Evolutionary conservation across 2,888 invertebrate genomes (phyloP).

Genomic region (Patella ulyssiponensis): DNA sequence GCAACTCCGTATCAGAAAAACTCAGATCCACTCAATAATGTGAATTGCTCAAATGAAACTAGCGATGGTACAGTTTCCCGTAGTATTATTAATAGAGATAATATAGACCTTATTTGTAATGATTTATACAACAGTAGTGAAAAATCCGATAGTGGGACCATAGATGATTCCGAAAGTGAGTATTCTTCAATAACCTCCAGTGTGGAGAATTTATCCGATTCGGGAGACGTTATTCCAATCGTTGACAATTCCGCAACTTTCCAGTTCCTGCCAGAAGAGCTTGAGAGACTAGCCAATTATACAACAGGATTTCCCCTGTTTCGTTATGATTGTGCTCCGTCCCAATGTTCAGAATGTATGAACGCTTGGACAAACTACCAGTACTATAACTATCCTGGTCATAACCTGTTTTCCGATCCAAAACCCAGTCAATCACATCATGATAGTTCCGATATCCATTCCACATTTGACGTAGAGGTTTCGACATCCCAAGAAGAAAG

Average conservation of each 20-base stretch:
- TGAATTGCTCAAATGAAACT: slow-evolving; percentile 37
- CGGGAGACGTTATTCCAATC: slow-evolving; percentile 46
- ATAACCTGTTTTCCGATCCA: slow-evolving; percentile 23
- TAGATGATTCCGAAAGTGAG: slow-evolving; percentile 53
- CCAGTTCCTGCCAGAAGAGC: slow-evolving; percentile 57
- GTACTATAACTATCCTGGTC: slow-evolving; percentile 41
- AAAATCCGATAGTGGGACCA: slow-evolving; percentile 44
- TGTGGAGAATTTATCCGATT: slow-evolving; percentile 60
- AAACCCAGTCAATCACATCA: slow-evolving; percentile 14
- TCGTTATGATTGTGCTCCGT: slow-evolving; percentile 63
- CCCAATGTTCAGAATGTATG: slow-evolving; percentile 65
- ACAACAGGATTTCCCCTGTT: slow-evolving; percentile 65
- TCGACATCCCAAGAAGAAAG: background rate
- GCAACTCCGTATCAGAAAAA: slow-evolving; percentile 27
- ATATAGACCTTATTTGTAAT: slow-evolving; percentile 69
- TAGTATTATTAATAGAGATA: slow-evolving; percentile 63
- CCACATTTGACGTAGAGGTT: background rate
- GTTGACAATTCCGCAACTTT: slow-evolving; percentile 37
- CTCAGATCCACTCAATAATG: slow-evolving; percentile 57
- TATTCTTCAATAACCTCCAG: slow-evolving; percentile 59
- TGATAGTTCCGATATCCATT: background rate
- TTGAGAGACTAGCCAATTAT: slow-evolving; percentile 62
- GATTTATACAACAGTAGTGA: slow-evolving; percentile 61
- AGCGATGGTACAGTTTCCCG: slow-evolving; percentile 44
- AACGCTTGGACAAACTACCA: slow-evolving; percentile 47